phyloP scores from a whole-genome alignment of 2,113 vertebrate genomes.

The Furnarius figulus region DNA sequence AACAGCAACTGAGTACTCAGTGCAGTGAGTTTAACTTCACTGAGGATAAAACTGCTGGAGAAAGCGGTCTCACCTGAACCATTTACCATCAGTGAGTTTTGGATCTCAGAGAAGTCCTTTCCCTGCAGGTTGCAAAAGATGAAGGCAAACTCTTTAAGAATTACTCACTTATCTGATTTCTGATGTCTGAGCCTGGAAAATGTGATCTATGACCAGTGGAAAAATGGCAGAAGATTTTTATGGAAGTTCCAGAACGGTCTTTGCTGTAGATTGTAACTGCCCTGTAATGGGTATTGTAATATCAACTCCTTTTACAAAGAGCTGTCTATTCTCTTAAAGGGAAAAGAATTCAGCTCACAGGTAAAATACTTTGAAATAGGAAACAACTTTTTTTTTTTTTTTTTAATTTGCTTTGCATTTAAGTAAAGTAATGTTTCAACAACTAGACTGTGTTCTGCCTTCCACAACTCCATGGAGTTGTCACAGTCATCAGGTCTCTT shows the following conservation, averaged over 20 bases:
- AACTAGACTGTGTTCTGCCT: neutral
- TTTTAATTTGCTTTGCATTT: neutral
- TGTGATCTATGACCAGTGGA: constrained; percentile 49
- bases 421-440: neutral
- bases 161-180: constrained; percentile 43
- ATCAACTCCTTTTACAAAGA: neutral
- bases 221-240: constrained; percentile 45
- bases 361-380: neutral
- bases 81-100: constrained; percentile 45
- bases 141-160: constrained; percentile 57
- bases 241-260: constrained; percentile 32
- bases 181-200: constrained; percentile 56
- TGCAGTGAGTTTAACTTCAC: constrained; percentile 47
- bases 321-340: neutral
- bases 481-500: neutral
- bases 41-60: constrained; percentile 55
- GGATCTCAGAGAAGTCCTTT: constrained; percentile 61
- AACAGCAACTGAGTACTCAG: constrained; percentile 21
- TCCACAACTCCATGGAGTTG: neutral
- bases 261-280: constrained; percentile 18
- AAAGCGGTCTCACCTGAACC: constrained; percentile 54
- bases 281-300: neutral
- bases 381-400: neutral
- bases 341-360: neutral
- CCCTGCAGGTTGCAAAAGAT: constrained; percentile 60